Conservation (phyloP, 2,797 vertebrate species). For the Dicrostonyx torquatus region DNA sequence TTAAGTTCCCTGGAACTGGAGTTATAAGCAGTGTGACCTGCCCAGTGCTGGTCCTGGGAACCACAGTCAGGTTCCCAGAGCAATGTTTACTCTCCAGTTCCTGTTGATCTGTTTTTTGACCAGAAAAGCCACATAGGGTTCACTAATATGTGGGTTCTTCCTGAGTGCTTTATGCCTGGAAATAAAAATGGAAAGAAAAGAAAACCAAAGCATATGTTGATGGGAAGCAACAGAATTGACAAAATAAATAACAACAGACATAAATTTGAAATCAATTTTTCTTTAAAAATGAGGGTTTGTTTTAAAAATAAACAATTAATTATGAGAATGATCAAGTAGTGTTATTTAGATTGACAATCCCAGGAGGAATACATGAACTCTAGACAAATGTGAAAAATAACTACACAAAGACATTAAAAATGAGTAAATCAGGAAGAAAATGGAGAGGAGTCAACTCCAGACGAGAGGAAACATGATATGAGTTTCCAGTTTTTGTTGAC, state of each 20-base stretch:
- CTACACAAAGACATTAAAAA: slow-evolving; percentile 7
- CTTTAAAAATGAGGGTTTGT: slow-evolving; percentile 1
- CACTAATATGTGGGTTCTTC: slow-evolving; percentile 15
- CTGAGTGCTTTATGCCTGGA: background rate
- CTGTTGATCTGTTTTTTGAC: background rate
- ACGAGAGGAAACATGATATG: background rate
- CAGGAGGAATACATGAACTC: background rate
- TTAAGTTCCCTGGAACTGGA: background rate
- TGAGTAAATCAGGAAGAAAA: slow-evolving; percentile 16
- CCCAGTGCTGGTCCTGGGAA: background rate
- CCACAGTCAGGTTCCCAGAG: background rate
- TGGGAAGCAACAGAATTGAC: background rate
- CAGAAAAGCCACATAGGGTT: background rate
- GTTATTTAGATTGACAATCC: background rate
- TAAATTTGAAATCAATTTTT: slow-evolving; percentile 8
- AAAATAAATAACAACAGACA: background rate
- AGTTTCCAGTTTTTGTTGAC: slow-evolving; percentile 11
- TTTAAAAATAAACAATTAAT: background rate
- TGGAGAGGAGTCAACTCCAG: background rate
- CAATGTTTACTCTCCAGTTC: background rate
- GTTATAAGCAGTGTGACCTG: background rate
- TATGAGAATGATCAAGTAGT: background rate
- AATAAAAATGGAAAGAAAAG: background rate
- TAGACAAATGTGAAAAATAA: background rate
- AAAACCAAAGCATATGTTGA: background rate